phyloP scores from a whole-genome alignment of 2,797 vertebrate species.

The Acomys russatus region DNA sequence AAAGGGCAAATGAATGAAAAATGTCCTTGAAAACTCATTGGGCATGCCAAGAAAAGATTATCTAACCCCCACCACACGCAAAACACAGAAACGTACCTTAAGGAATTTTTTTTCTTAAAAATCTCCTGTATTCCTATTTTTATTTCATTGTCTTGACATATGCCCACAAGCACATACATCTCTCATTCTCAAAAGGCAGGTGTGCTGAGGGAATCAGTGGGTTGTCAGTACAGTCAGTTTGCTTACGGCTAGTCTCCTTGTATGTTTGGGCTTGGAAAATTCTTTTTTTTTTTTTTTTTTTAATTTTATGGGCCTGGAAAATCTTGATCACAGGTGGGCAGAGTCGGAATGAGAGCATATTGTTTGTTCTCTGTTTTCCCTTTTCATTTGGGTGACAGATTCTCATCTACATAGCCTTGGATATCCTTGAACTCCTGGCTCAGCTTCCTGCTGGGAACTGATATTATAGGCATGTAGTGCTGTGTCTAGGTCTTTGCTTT shows the following conservation, averaged over 20 bases:
- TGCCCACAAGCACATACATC: not conserved
- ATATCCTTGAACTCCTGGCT: not conserved
- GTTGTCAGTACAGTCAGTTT: not conserved
- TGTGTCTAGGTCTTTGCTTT: not conserved
- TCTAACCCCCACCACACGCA: conserved; percentile 56
- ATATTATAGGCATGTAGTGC: not conserved
- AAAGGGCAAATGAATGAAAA: conserved; percentile 80
- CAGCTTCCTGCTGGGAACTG: not conserved
- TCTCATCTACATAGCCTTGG: not conserved
- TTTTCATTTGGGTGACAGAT: not conserved
- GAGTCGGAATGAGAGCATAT: not conserved
- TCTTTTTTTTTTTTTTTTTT: too few relatives aligned
- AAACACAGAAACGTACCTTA: conserved; percentile 47
- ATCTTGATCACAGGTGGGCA: not conserved
- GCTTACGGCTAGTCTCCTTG: not conserved
- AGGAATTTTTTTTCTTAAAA: conserved; percentile 36
- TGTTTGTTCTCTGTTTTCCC: not conserved
- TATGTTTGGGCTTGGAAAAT: not conserved
- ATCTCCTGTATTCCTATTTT: conserved; percentile 14
- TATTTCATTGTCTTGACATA: conserved; percentile 39
- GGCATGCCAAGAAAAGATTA: conserved; percentile 57
- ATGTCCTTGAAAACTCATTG: conserved; percentile 58
- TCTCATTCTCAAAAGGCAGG: conserved; percentile 28
- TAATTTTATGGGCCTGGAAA: conserved; percentile 25
- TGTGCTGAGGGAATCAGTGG: not conserved